Evolutionary conservation across 1,140 invertebrate species (phyloP), one percentile per base, ranked within the genome.

Genomic region (Calliphora vicina): DNA sequence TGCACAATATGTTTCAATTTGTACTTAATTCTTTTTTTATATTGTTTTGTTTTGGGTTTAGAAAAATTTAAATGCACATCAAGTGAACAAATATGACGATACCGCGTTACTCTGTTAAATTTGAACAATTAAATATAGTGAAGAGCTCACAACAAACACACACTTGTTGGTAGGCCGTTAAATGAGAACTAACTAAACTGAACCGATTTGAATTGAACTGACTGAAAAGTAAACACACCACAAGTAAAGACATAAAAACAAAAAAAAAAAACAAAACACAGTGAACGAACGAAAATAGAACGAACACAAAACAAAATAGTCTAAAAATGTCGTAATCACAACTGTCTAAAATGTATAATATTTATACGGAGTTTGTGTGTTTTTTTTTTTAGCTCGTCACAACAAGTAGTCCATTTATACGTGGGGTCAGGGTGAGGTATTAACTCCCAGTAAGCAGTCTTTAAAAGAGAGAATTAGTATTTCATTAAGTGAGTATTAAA

Each of bases 121-220:
- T 67, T 67, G 50, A 61, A n/a, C 1, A 67, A 67, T 0, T 67
- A 20, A 23, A 20, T 20, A 20, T n/a, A 23, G 20, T 25, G 23
- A 67, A 67, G n/a, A 67, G n/a, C 10, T 10, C 13, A 57, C 50
- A 25, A 67, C 0, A 20, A 23, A 12, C n/a, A 25, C 61, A 67
- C 61, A 67, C 61, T 67, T 67, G 61, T 67, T 67, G 61, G 61
- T 67, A 10, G 61, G 61, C 61, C 61, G 61, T 67, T 67, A 67
- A 67, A 67, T 23, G 61, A 23, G 61, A 23, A 67, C 61, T 67
- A 67, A 67, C n/a, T 67, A 67, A 67, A 67, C 4, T 67, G 20
- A 67, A 67, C 61, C n/a, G 50, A 15, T n/a, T 6, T 57, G n/a
- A 57, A 57, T n/a, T 35, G 35, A 35, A 35, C 35, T 35, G 35